phyloP scores from a whole-genome alignment of 2,888 invertebrate species.

The Cephus spinipes region DNA sequence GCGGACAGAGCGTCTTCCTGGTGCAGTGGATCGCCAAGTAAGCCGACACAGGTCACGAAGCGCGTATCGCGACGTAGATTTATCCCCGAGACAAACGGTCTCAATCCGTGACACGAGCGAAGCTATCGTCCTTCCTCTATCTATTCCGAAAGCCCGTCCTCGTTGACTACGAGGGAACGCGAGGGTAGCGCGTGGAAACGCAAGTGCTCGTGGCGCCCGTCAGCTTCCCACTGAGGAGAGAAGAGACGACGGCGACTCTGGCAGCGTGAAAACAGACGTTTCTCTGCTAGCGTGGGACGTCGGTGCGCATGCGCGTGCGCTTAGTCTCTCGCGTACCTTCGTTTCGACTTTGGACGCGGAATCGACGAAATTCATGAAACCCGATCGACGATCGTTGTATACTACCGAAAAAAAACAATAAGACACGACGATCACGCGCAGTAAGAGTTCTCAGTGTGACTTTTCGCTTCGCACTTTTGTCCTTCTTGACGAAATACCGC shows the following conservation, averaged over 20 bases:
- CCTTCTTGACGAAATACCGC: background rate
- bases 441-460: background rate
- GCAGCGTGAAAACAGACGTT: background rate
- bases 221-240: background rate
- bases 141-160: background rate
- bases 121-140: background rate
- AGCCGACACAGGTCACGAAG: background rate
- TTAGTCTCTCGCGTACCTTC: background rate
- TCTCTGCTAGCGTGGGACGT: background rate
- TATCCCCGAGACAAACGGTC: background rate
- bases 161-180: background rate
- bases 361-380: background rate
- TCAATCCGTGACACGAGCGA: background rate
- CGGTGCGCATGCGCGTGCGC: conserved; percentile 12
- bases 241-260: background rate
- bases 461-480: background rate
- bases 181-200: background rate
- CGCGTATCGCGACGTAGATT: background rate
- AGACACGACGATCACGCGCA: background rate
- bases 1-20: background rate
- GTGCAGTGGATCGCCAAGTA: background rate
- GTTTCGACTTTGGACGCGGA: background rate
- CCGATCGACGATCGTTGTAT: background rate
- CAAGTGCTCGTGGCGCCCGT: background rate
- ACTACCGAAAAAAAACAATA: background rate